Percentiles rank a stretch among this genome's conserved stretches.
phyloP scores from a whole-genome alignment of 2,113 vertebrate species.

The Podarcis muralis region DNA sequence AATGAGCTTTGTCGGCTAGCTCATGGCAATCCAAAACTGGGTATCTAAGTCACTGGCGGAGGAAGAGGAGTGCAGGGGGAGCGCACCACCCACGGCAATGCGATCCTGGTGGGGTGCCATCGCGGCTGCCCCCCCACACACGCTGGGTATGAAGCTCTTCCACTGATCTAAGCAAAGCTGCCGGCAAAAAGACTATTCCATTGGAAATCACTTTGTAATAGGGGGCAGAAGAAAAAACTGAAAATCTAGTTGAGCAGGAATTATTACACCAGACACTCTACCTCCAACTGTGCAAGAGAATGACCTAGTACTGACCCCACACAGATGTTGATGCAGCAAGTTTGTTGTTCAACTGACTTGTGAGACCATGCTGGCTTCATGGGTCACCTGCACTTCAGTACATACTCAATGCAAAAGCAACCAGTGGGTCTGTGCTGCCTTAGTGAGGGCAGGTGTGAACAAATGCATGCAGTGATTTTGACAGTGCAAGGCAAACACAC shows the following conservation, averaged over 20 bases:
- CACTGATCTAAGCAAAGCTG: too few species aligned
- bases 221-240: not conserved
- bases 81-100: too few species aligned
- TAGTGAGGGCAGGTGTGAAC: not conserved
- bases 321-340: not conserved
- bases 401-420: not conserved
- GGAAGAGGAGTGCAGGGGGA: too few species aligned
- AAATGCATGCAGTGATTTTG: not conserved
- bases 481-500: fast-evolving
- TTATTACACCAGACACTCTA: not conserved
- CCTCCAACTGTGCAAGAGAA: not conserved
- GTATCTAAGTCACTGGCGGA: too few species aligned
- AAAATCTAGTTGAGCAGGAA: not conserved
- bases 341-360: not conserved
- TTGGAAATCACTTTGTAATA: not conserved
- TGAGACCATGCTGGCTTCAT: not conserved
- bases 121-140: too few species aligned
- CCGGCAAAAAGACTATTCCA: not conserved
- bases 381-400: not conserved
- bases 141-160: too few species aligned
- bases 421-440: too few species aligned
- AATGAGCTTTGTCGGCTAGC: not conserved
- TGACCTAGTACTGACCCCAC: not conserved
- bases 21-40: not conserved
- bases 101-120: too few species aligned